phyloP scores from a whole-genome alignment of 1,140 invertebrate genomes.

The Cydia splendana region DNA sequence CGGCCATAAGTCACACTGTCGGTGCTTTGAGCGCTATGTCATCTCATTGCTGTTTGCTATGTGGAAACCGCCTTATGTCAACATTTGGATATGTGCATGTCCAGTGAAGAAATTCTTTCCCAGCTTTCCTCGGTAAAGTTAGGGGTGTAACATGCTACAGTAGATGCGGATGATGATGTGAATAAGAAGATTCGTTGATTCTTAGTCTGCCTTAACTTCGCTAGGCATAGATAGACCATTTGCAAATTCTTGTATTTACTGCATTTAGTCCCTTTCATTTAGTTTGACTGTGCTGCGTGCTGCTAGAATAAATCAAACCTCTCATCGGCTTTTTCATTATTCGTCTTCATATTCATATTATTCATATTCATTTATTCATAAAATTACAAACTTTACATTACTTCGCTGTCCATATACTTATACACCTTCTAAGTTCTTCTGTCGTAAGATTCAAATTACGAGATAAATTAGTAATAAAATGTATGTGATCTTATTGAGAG shows the following conservation, averaged over 20 bases:
- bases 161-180: not conserved
- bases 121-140: not conserved
- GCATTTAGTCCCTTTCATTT: not conserved
- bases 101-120: constrained; percentile 15
- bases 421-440: too few species aligned
- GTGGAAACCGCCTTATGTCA: constrained; percentile 23
- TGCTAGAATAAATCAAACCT: too few species aligned
- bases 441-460: too few species aligned
- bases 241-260: not conserved
- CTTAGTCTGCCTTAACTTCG: not conserved
- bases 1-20: constrained; percentile 29
- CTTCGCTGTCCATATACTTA: too few species aligned
- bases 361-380: too few species aligned
- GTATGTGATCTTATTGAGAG: too few species aligned
- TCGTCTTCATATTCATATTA: too few species aligned
- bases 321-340: too few species aligned
- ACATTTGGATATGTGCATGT: constrained; percentile 16
- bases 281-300: too few species aligned
- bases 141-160: not conserved
- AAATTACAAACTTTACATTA: too few species aligned
- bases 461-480: too few species aligned
- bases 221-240: not conserved
- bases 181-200: not conserved
- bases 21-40: constrained; percentile 34
- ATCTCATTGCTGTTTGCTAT: constrained; percentile 32